Evolutionary conservation across 2,113 vertebrate species (phyloP), one percentile per base, ranked within the genome.

Genomic region (Ochotona curzoniae): DNA sequence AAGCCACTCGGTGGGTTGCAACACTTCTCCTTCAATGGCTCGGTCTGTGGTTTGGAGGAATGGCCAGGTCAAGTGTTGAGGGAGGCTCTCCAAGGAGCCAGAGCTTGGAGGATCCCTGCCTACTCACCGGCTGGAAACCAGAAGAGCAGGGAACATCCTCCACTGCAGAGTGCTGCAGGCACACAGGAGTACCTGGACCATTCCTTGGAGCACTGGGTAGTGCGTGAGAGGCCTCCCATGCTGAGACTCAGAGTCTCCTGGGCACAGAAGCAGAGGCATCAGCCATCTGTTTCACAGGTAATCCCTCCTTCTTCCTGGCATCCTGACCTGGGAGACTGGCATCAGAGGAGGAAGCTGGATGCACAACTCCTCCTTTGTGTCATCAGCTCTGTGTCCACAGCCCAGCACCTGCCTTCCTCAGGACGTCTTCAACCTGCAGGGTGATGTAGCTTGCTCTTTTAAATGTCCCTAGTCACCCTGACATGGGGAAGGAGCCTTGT

Each of bases 381-480:
- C 1, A 35, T 10, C 44, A 7, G 9, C 4, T 0, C 0, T 6
- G 14, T 9, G 23, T 5, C 2, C 13, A 7, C 7, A 0, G 2
- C 0, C 2, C 30, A 54, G 30, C 25, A 26, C 64, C 64, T 12
- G 25, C 64, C 25, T 10, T 47, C 32, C 47, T 32, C 30, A 10
- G 82, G 30, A 83, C 28, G 11, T 74, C 35, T 21, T 23, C 54
- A 57, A 57, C 54, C 3, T 1, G 2, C 11, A 3, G 9, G 10
- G n/a, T 5, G 38, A 35, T 5, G 1, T 0, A 7, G 28, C 44
- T 76, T 76, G 17, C 32, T 9, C 49, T 67, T 86, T 32, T 18
- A 20, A 74, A 30, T 11, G 21, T 17, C 28, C 9, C 51, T 23
- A 12, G 30, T 3, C 1, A 21, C 82, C 54, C 32, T 8, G 4